Conservation (phyloP, 2,797 vertebrate species). For the Odontamblyopus lacepedii region DNA sequence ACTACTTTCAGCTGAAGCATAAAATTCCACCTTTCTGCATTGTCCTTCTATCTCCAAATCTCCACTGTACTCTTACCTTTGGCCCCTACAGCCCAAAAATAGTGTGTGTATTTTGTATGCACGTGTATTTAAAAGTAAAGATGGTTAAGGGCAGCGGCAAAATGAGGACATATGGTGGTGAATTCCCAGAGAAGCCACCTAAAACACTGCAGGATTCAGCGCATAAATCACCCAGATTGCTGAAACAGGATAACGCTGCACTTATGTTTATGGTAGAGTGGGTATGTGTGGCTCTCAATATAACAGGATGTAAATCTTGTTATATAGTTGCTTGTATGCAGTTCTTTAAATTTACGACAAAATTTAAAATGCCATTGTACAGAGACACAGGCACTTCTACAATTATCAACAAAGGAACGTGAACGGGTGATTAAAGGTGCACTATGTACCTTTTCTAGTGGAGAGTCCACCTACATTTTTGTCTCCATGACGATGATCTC, state of each 20-base stretch:
- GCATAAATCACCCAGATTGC: conserved; percentile 74
- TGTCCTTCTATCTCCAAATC: conserved; percentile 34
- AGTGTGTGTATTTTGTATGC: conserved; percentile 23
- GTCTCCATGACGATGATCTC: no score
- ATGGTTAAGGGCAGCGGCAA: conserved; percentile 30
- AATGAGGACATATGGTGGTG: conserved; percentile 73
- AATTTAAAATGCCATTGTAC: neutral
- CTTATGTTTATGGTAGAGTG: conserved; percentile 32
- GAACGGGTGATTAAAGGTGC: neutral
- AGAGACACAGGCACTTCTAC: neutral
- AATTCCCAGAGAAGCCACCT: conserved; percentile 70
- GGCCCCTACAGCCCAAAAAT: conserved; percentile 56
- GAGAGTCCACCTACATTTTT: no score
- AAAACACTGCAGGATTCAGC: conserved; percentile 68
- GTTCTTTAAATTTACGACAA: neutral
- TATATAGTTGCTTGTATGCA: neutral
- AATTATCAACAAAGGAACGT: neutral
- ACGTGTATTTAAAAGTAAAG: conserved; percentile 29
- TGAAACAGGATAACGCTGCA: conserved; percentile 52
- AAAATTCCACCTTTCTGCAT: conserved; percentile 56
- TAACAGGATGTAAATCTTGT: conserved; percentile 5
- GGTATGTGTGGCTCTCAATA: conserved; percentile 1
- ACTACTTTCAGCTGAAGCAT: conserved; percentile 63
- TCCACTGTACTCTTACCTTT: conserved; percentile 49
- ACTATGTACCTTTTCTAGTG: no score